phyloP scores from a whole-genome alignment of 2,113 vertebrate genomes.

The Strigops habroptila region DNA sequence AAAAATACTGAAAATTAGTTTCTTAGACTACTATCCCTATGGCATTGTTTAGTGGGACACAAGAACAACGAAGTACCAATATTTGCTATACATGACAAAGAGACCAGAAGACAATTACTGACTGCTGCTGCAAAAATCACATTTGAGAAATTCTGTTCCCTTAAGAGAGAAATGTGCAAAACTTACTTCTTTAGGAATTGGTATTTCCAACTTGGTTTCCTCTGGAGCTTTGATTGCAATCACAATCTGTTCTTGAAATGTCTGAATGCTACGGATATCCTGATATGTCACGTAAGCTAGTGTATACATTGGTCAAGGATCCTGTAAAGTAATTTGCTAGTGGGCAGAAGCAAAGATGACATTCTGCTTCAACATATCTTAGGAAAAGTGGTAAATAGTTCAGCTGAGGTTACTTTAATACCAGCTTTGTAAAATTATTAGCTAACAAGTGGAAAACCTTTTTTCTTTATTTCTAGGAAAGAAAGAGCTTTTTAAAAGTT shows the following conservation, averaged over 20 bases:
- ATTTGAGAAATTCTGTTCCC: background rate
- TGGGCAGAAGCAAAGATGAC: background rate
- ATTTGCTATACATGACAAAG: background rate
- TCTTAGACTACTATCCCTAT: background rate
- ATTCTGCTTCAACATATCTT: background rate
- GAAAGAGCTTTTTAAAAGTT: background rate
- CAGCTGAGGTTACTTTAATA: background rate
- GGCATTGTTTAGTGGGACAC: background rate
- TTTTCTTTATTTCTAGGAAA: background rate
- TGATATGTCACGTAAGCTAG: slow-evolving; percentile 88
- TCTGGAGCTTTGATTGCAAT: slow-evolving; percentile 90
- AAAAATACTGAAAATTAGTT: background rate
- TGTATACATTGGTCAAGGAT: slow-evolving; percentile 77
- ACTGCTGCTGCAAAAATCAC: background rate
- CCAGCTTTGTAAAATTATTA: background rate
- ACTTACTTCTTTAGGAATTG: slow-evolving; percentile 82
- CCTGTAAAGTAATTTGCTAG: background rate
- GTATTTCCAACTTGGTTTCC: slow-evolving; percentile 88
- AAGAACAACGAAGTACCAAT: background rate
- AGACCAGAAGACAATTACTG: background rate
- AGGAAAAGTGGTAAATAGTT: background rate
- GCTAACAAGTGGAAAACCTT: background rate
- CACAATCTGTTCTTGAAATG: slow-evolving; percentile 87
- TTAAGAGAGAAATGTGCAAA: background rate
- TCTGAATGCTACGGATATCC: slow-evolving; percentile 79